phyloP scores from a whole-genome alignment of 2,113 vertebrate genomes.

The Echinops telfairi region DNA sequence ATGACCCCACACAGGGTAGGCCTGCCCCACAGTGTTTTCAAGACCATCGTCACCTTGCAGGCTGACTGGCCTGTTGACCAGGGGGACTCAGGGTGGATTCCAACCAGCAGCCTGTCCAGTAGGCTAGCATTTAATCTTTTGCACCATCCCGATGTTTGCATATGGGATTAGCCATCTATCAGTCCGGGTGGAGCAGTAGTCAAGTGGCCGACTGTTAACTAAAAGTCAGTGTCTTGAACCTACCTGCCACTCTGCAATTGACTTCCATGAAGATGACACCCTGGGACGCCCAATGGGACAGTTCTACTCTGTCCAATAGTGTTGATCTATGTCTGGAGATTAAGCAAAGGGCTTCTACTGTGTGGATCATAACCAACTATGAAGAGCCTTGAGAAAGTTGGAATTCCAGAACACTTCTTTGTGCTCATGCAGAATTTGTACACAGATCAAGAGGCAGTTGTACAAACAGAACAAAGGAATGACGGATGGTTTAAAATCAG shows the following conservation, averaged over 20 bases:
- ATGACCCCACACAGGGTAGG: neutral
- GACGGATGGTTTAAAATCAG: no score
- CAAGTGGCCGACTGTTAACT: neutral
- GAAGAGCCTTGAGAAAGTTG: no score
- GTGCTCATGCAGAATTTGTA: no score
- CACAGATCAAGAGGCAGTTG: no score
- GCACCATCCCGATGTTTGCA: neutral
- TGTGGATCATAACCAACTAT: no score
- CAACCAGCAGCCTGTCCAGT: neutral
- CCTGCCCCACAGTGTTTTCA: neutral
- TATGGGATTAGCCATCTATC: no score
- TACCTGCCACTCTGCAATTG: neutral
- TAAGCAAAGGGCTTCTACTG: no score
- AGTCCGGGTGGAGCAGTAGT: neutral
- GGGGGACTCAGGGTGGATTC: neutral
- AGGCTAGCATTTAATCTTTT: neutral
- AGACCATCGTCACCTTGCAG: neutral
- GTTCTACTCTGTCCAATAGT: neutral
- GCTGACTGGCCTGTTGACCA: neutral
- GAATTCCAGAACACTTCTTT: no score
- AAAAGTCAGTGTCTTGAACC: neutral
- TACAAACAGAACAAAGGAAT: no score
- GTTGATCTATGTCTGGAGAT: neutral
- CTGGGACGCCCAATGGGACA: neutral
- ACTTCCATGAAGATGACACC: neutral